phyloP scores from a whole-genome alignment of 2,888 invertebrate species.

The Carcina quercana region DNA sequence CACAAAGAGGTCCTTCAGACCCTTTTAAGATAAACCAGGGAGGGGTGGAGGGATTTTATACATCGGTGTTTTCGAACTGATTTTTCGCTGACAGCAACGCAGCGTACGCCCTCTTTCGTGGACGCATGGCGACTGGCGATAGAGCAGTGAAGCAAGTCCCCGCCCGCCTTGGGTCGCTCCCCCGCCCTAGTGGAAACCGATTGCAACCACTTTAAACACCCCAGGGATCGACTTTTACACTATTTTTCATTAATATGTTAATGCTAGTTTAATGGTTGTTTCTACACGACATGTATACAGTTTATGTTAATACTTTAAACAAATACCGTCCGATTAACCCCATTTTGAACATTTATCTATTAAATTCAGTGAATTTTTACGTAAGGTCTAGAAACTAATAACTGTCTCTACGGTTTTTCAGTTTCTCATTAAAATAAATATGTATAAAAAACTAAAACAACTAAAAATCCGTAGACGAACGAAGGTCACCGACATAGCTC shows the following conservation, averaged over 20 bases:
- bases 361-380: no score
- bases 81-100: conserved; percentile 7
- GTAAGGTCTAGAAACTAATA: no score
- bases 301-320: no score
- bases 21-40: neutral
- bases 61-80: conserved; percentile 2
- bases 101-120: conserved; percentile 31
- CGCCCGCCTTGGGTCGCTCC: conserved; percentile 56
- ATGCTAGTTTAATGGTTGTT: no score
- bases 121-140: conserved; percentile 48
- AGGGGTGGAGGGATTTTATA: neutral
- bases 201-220: conserved; percentile 30
- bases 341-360: no score
- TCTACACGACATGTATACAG: no score
- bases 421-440: no score
- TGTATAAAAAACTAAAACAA: no score
- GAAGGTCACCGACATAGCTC: no score
- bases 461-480: no score
- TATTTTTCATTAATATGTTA: conserved; percentile 38
- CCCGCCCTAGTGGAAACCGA: conserved; percentile 55
- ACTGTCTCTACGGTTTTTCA: no score
- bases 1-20: neutral
- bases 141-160: conserved; percentile 23
- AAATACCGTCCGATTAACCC: no score
- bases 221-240: conserved; percentile 26